Base-by-base conservation (phyloP, 2,113 vertebrate genomes). In the Periophthalmus modestus region DNA sequence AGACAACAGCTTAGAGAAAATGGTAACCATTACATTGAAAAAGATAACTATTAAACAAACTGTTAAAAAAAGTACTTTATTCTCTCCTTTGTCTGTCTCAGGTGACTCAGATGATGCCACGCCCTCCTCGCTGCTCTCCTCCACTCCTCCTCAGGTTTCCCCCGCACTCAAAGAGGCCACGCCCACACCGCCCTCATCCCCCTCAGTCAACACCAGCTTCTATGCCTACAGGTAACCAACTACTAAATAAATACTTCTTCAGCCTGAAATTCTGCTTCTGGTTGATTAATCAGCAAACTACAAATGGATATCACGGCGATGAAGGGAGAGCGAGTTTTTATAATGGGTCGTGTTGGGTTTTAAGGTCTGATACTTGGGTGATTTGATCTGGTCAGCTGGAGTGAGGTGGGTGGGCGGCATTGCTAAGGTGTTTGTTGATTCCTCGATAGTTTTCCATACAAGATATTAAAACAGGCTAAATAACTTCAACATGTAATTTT, bases 41-140 rank as follows among this genome's bases (percentile, higher is more conserved):
- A 59, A 23, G 11, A 59, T 6, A 34, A 34, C 28, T 28, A 28
- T 28, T 28, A 28, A 28, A 28, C 28, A 28, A 3, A 28, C 28
- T 2, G 28, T 28, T 2, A 28, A 28, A 28, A 28, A 28, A 28
- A 28, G 28, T 52, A 15, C 24, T 19, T 16, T 10, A 46, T 23
- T 33, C 3, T 18, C 39, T 59, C 6, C 6, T 2, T 74, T 61
- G 66, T 23, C 16, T 70, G 50, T 72, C 82, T 47, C 92, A 99
- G 97, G 97, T 63, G 97, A 99, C 91, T 99, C 97, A 0, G 97
- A 99, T n/a, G 97, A 99, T 0, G 96, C 96, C 0, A 94, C 96
- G 11, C 96, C 96, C 75, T 94, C 96, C 28, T 88, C 87, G 12
- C 87, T 94, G 71, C 95, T 97, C 58, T 97, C 97, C 61, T 97